Base-by-base conservation (phyloP, 2,113 vertebrate species). In the Rhinichthys klamathensis region DNA sequence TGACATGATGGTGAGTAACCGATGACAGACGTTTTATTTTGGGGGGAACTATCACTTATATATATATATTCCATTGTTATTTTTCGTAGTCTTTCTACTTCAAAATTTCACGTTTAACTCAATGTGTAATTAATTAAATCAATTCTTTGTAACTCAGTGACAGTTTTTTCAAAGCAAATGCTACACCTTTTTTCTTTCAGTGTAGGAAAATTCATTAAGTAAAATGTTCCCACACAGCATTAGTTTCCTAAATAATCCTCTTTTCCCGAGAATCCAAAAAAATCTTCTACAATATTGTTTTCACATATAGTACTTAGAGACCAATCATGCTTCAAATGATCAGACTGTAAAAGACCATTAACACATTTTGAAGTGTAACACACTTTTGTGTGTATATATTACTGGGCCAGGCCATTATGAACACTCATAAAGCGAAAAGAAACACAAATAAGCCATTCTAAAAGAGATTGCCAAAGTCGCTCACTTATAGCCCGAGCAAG, bases 301-400 rank as follows among this genome's bases (percentile, higher is more conserved):
- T 44, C 27, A 6, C 12, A 8, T 30, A 15, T 16, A 51, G 10
- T 35, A 69, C 32, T 81, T 67, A 15, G 11, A 67, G 80, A 15
- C 60, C 32, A 38, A 38, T n/a, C 58, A 16, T 84, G 63, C 58
- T 56, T 76, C 23, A 38, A 65, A 84, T 84, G 78, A 86, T 78
- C 27, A 35, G 35, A 69, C 44, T 75, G 35, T 76, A 76, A 75
- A 70, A 78, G 67, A 46, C 49, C 75, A 30, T 72, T 67, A 87
- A 79, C 84, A 83, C 65, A 63, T 67, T 81, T 60, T 75, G 32
- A 18, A 61, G 58, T 8, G 8, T 18, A 44, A 46, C 46, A 81
- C 61, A 51, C 63, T 69, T 81, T 32, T 49, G 25, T 46, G 51
- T 35, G n/a, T 80, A 46, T 7, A 46, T 58, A 46, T 65, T 51